Percentiles rank a stretch among this genome's conserved stretches.
Conservation (phyloP, 1,140 invertebrate genomes). For the Drosophila lacertosa region DNA sequence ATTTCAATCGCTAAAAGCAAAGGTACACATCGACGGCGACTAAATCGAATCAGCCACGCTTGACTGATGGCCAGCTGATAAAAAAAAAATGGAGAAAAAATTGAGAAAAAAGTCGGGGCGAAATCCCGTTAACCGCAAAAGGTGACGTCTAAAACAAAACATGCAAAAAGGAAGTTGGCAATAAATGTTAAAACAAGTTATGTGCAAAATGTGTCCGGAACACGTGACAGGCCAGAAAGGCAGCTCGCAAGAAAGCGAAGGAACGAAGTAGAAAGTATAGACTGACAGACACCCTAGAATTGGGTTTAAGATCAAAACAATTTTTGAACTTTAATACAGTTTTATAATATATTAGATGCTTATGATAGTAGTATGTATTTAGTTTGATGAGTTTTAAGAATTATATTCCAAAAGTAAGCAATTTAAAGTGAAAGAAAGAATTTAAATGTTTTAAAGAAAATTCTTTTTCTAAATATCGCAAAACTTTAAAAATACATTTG, state of each 20-base stretch:
- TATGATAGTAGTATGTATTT: no score
- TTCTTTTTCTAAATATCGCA: no score
- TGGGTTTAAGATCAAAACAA: no score
- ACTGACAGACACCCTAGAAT: not conserved
- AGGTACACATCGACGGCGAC: constrained; percentile 65
- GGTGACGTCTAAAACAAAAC: constrained; percentile 31
- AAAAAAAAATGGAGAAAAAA: no score
- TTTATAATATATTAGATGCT: no score
- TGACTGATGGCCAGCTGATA: constrained; percentile 40
- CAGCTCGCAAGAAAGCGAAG: constrained; percentile 18
- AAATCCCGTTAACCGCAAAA: constrained; percentile 60
- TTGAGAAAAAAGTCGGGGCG: no score
- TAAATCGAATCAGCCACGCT: constrained; percentile 59
- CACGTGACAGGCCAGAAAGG: constrained; percentile 63
- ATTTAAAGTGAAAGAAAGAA: no score
- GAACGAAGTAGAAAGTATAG: not conserved
- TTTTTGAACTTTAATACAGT: no score
- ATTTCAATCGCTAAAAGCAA: constrained; percentile 82
- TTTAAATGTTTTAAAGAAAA: no score
- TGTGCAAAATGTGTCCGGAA: constrained; percentile 72
- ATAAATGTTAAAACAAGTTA: constrained; percentile 80
- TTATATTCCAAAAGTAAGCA: no score
- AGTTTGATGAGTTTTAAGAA: no score
- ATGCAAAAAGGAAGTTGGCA: constrained; percentile 70
- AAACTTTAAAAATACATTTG: no score